These are phyloP conservation scores for Leucozona laternaria DNA, from an alignment of 2,888 invertebrate species.

Conservation along the genomic window DNA sequence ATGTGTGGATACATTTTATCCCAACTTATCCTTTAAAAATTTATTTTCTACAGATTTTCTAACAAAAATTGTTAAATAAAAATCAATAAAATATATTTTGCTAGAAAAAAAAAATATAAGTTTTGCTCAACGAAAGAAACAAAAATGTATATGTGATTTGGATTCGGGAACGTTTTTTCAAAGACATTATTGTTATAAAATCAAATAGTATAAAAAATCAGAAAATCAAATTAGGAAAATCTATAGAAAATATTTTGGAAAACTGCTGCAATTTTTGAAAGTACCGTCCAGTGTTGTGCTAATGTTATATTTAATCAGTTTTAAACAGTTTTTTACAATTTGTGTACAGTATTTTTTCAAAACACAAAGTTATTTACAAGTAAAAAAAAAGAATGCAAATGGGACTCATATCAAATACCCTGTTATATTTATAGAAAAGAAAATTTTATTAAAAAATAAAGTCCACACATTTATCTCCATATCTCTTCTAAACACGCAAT, in stretches of 20 bases:
- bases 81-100: slow-evolving; percentile 56
- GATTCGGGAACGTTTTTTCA: slow-evolving; percentile 32
- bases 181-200: slow-evolving; percentile 38
- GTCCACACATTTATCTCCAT: slow-evolving; percentile 64
- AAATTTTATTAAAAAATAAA: background rate
- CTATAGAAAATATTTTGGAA: slow-evolving; percentile 70
- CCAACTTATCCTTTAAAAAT: slow-evolving; percentile 23
- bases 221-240: slow-evolving; percentile 60
- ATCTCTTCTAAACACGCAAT: slow-evolving; percentile 30
- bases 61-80: slow-evolving; percentile 49
- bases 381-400: slow-evolving; percentile 24
- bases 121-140: slow-evolving; percentile 66
- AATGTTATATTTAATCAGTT: slow-evolving; percentile 43
- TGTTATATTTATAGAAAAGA: slow-evolving; percentile 27
- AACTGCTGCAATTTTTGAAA: slow-evolving; percentile 48
- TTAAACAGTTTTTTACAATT: slow-evolving; percentile 24
- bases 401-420: slow-evolving; percentile 58
- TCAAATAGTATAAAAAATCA: slow-evolving; percentile 36
- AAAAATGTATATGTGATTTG: slow-evolving; percentile 55
- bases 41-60: slow-evolving; percentile 64
- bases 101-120: slow-evolving; percentile 43
- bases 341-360: slow-evolving; percentile 18
- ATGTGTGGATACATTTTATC: slow-evolving; percentile 57
- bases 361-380: slow-evolving; percentile 32
- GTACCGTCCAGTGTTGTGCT: slow-evolving; percentile 70